Base-by-base conservation (phyloP, 2,113 vertebrate species). In the Orientallactaga bullata region DNA sequence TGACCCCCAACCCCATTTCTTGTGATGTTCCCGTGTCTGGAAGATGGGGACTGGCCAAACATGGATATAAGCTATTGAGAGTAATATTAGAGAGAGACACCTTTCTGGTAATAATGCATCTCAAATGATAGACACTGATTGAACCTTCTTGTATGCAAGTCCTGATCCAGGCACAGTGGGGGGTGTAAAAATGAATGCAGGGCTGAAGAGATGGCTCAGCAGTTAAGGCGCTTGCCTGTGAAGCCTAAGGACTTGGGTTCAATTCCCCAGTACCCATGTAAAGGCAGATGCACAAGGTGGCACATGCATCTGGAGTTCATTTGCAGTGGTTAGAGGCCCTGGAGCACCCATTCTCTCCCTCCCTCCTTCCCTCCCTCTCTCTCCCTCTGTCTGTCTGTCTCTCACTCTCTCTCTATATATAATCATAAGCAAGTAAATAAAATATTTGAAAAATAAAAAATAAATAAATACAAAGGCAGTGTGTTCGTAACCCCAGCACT, bases 131-230 rank as follows among this genome's bases (percentile, higher is more conserved):
- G 35, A 23, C 35, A 24, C 58, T 76, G 61, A 30, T 60, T 23
- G 83, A 89, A 39, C 17, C 39, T 32, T 16, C 8, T 35, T 20
- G 39, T 69, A 12, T 9, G 3, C 6, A 77, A 68, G 42, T n/a
- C 37, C 85, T 78, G 39, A 83, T 51, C 72, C 35, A 61, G 80
- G 55, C 35, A n/a, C n/a, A 42, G 6, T 39, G 47, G 68, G 21
- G 18, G 39, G 74, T 35, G 71, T 61, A 84, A 35, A 89, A 77
- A 86, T n/a, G 85, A 88, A 72, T 47, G 88, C 80, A 90, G 65
- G 32, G 20, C 82, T 69, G 18, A 18, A 30, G 20, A 69, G 24
- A 32, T 17, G 5, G 30, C 82, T n/a, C 20, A 17, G 30, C 12
- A 26, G 39, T 6, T 42, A 58, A 32, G 55, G 21, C 1, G 4